Evolutionary conservation across 2,888 invertebrate genomes (phyloP).

Genomic region (Empis stercorea): DNA sequence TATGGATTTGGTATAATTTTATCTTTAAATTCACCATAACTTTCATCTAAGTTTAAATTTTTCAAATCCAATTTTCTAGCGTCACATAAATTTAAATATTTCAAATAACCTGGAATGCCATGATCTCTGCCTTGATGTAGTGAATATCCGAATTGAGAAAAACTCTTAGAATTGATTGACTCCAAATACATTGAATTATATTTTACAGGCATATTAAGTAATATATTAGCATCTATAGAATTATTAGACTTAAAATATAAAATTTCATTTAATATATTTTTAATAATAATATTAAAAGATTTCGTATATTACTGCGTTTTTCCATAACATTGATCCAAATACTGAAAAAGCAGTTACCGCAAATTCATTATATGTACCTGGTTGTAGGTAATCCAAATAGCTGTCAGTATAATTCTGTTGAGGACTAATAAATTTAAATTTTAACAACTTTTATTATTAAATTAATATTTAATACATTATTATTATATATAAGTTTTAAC

Average conservation of each 20-base stretch:
- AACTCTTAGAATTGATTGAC: slow-evolving; percentile 37
- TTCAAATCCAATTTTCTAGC: neutral
- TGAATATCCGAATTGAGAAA: slow-evolving; percentile 41
- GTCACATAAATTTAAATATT: slow-evolving; percentile 53
- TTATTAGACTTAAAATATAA: neutral
- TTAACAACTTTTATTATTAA: too few relatives aligned
- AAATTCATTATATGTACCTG: slow-evolving; percentile 66
- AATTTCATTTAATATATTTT: neutral
- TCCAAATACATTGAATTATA: too few relatives aligned
- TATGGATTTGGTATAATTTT: neutral
- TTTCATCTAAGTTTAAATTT: neutral
- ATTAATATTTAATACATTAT: too few relatives aligned
- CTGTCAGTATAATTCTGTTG: too few relatives aligned
- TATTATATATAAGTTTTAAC: too few relatives aligned
- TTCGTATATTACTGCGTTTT: slow-evolving; percentile 43
- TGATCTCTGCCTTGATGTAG: slow-evolving; percentile 63
- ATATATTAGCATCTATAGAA: neutral
- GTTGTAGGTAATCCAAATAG: slow-evolving; percentile 38
- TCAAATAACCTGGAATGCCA: slow-evolving; percentile 61
- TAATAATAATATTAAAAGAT: neutral
- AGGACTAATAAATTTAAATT: too few relatives aligned
- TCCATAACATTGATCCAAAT: slow-evolving; percentile 63
- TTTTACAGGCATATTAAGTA: too few relatives aligned
- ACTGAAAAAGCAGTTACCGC: slow-evolving; percentile 61
- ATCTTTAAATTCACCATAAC: neutral